Conservation (phyloP, 2,888 invertebrate genomes). For the Zaprionus obscuricornis region DNA sequence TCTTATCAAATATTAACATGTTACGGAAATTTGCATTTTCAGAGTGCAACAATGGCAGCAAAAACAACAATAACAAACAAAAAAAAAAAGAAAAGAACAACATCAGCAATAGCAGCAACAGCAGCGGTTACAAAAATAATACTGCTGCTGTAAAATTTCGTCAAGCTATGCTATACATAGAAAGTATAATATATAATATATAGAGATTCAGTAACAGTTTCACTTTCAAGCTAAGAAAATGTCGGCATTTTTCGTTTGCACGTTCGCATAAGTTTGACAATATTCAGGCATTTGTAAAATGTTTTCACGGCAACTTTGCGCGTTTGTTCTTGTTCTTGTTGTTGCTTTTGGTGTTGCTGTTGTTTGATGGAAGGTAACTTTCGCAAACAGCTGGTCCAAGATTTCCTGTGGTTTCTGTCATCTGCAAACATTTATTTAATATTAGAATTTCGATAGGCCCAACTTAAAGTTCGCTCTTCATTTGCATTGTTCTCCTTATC, state of each 20-base stretch:
- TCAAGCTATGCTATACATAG: too few species aligned
- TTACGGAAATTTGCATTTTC: constrained; percentile 55
- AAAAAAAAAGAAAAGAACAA: too few species aligned
- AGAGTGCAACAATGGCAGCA: constrained; percentile 38
- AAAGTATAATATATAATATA: too few species aligned
- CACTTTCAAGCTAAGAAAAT: constrained; percentile 8
- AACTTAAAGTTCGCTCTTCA: constrained; percentile 17
- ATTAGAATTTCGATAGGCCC: constrained; percentile 26
- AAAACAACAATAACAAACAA: too few species aligned
- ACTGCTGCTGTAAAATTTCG: constrained; percentile 5
- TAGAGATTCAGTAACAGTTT: constrained; percentile 1
- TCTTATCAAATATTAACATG: constrained; percentile 68
- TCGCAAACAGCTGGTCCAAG: constrained; percentile 21
- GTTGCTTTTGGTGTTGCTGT: too few species aligned
- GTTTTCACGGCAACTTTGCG: constrained; percentile 48
- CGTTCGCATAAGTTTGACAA: constrained; percentile 37
- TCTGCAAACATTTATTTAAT: constrained; percentile 26
- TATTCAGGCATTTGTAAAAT: constrained; percentile 44
- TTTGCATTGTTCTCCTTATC: constrained; percentile 23
- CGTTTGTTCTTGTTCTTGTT: too few species aligned
- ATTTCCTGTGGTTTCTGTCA: constrained; percentile 5
- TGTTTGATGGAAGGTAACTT: constrained; percentile 40
- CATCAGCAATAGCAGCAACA: neutral
- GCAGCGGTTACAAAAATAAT: too few species aligned
- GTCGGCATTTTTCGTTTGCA: too few species aligned